phyloP scores from a whole-genome alignment of 1,140 invertebrate species.

The Andricus grossulariae region DNA sequence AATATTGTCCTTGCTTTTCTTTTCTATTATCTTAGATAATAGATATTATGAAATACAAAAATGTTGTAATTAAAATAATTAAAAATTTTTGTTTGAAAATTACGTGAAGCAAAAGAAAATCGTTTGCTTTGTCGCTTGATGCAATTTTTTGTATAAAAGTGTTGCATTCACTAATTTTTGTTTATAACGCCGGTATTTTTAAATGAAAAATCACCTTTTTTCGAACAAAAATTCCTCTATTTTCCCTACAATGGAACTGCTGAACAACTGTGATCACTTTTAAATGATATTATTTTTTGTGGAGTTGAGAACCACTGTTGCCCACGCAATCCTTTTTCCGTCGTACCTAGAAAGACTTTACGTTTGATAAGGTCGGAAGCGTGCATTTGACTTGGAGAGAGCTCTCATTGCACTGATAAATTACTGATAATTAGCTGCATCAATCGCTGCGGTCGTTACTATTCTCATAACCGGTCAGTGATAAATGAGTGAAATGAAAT shows the following conservation, averaged over 20 bases:
- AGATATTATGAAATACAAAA: too few relatives aligned
- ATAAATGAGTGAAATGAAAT: neutral
- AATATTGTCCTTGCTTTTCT: too few relatives aligned
- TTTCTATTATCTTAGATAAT: too few relatives aligned
- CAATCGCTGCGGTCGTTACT: too few relatives aligned
- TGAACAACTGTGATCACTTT: neutral
- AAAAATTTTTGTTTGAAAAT: too few relatives aligned
- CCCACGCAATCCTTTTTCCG: constrained; percentile 1
- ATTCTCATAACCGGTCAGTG: too few relatives aligned
- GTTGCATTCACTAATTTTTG: too few relatives aligned
- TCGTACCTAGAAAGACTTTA: neutral
- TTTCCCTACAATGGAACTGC: too few relatives aligned
- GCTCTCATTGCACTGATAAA: constrained; percentile 6
- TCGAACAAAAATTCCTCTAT: neutral
- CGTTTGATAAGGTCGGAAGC: constrained; percentile 2
- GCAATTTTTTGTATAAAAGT: too few relatives aligned
- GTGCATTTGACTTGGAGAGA: neutral
- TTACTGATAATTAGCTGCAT: constrained; percentile 22
- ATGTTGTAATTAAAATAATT: too few relatives aligned
- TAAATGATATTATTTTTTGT: neutral
- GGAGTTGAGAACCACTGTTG: constrained; percentile 19
- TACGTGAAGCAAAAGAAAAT: too few relatives aligned
- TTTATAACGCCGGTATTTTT: neutral
- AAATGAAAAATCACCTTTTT: neutral
- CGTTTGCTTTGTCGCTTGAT: too few relatives aligned